phyloP scores from a whole-genome alignment of 2,888 invertebrate genomes.

The Ochropleura plecta region DNA sequence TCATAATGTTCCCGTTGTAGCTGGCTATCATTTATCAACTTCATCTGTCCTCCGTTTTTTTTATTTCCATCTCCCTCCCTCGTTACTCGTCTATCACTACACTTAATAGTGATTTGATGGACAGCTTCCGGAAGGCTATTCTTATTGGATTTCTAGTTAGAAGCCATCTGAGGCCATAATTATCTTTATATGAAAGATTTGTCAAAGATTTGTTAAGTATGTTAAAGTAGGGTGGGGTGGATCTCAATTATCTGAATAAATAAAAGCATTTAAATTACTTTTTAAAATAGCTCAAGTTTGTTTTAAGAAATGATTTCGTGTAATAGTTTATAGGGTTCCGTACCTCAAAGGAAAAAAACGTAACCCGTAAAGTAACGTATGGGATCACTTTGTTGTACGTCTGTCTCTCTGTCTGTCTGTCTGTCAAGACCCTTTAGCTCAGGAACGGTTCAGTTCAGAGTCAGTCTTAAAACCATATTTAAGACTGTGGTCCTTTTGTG shows the following conservation, averaged over 20 bases:
- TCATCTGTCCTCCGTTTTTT: constrained; percentile 50
- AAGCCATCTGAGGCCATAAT: constrained; percentile 50
- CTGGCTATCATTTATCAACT: constrained; percentile 60
- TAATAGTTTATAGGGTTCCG: too few species aligned
- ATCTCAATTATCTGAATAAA: too few species aligned
- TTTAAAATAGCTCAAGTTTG: constrained; percentile 12
- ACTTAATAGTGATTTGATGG: constrained; percentile 67
- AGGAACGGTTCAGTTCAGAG: too few species aligned
- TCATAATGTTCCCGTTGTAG: constrained; percentile 23
- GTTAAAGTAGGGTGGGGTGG: constrained; percentile 9
- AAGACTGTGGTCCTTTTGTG: too few species aligned
- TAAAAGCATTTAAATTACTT: too few species aligned
- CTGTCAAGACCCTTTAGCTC: too few species aligned
- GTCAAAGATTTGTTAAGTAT: constrained; percentile 25
- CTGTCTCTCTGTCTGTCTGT: too few species aligned
- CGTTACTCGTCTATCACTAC: constrained; percentile 63
- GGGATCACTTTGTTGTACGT: too few species aligned
- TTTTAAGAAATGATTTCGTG: background rate
- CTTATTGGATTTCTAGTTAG: constrained; percentile 47
- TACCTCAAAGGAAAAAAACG: too few species aligned
- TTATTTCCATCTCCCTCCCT: constrained; percentile 62
- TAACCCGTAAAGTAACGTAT: too few species aligned
- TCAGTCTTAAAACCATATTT: too few species aligned
- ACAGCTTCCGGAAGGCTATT: constrained; percentile 65
- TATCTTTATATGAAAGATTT: constrained; percentile 34